Conservation (phyloP, 2,888 invertebrate species). For the Halictus quadricinctus region DNA sequence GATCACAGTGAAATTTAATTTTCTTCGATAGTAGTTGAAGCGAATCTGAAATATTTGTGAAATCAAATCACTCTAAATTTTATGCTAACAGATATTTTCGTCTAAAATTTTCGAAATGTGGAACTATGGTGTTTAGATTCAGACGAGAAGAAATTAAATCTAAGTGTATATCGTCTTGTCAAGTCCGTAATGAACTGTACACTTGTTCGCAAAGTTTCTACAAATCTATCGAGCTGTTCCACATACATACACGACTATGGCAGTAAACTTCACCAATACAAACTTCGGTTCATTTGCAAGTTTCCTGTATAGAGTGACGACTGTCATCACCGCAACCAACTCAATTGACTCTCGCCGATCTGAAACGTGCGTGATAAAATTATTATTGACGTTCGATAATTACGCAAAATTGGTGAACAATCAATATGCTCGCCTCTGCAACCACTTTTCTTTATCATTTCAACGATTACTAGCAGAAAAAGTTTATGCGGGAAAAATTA, state of each 20-base stretch:
- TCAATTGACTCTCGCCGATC: background rate
- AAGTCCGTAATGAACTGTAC: background rate
- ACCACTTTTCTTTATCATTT: too few relatives aligned
- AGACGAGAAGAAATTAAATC: too few relatives aligned
- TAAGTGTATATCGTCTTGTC: background rate
- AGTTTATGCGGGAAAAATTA: too few relatives aligned
- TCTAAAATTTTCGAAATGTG: too few relatives aligned
- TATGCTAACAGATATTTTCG: too few relatives aligned
- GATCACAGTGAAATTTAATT: too few relatives aligned
- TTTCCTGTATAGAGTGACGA: slow-evolving; percentile 9
- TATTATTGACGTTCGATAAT: background rate
- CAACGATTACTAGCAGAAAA: too few relatives aligned
- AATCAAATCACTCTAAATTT: too few relatives aligned
- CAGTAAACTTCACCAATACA: background rate
- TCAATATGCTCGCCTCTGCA: too few relatives aligned
- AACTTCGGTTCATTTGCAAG: background rate
- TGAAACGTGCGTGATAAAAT: background rate
- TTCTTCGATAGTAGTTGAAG: too few relatives aligned
- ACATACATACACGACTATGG: background rate
- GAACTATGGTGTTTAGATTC: too few relatives aligned
- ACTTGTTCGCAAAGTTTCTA: background rate
- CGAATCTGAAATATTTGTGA: too few relatives aligned
- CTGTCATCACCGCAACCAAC: background rate
- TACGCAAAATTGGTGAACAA: background rate
- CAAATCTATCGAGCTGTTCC: background rate